phyloP scores from a whole-genome alignment of 2,888 invertebrate genomes.

The Cyrtodaria siliqua region DNA sequence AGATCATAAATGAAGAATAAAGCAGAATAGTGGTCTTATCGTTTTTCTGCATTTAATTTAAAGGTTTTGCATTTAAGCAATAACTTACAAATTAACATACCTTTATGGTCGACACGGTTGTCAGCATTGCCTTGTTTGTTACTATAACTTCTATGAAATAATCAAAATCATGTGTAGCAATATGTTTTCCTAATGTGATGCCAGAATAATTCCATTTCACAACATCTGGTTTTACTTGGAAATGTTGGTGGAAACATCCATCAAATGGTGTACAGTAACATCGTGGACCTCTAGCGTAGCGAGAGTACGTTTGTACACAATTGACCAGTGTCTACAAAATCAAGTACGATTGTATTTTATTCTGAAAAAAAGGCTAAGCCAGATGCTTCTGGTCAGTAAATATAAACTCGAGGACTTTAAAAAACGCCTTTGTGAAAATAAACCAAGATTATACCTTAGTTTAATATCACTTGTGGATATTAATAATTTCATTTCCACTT shows the following conservation, averaged over 20 bases:
- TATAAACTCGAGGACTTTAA: no score
- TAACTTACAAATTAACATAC: no score
- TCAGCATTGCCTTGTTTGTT: constrained; percentile 12
- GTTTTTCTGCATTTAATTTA: no score
- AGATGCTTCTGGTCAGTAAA: no score
- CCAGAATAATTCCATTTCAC: constrained; percentile 7
- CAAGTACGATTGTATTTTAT: background rate
- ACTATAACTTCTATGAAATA: constrained; percentile 24
- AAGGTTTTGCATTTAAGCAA: no score
- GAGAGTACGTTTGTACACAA: constrained; percentile 38
- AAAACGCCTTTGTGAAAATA: no score
- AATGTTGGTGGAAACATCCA: constrained; percentile 67
- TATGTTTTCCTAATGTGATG: background rate
- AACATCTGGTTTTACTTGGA: constrained; percentile 25
- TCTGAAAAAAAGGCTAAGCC: no score
- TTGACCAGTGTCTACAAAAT: constrained; percentile 25
- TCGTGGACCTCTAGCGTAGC: constrained; percentile 45
- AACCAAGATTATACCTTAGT: no score
- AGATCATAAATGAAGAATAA: no score
- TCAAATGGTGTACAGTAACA: constrained; percentile 68
- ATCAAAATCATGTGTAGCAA: constrained; percentile 19
- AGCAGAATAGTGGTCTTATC: no score
- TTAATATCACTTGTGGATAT: no score
- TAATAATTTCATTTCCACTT: no score
- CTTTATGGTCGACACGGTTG: constrained; percentile 5